phyloP scores from a whole-genome alignment of 2,797 vertebrate genomes.

The Psittacula derbiana region DNA sequence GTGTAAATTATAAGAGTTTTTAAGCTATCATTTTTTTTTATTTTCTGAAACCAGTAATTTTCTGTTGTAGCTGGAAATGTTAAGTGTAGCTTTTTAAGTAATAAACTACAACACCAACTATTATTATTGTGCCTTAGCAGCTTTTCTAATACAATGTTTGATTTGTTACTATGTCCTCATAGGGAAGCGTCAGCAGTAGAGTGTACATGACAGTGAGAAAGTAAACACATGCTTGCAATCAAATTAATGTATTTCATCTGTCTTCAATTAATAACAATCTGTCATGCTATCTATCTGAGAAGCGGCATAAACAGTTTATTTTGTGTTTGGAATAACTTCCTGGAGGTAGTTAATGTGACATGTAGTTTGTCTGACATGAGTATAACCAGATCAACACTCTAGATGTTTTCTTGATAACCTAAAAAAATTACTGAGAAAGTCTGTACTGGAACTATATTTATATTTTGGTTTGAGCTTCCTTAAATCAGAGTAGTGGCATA shows the following conservation, averaged over 20 bases:
- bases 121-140: slow-evolving; percentile 58
- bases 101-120: slow-evolving; percentile 45
- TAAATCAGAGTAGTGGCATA: slow-evolving; percentile 47
- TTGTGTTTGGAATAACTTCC: slow-evolving; percentile 98
- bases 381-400: slow-evolving; percentile 93
- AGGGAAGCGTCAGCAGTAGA: slow-evolving; percentile 71
- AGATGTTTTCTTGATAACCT: slow-evolving; percentile 96
- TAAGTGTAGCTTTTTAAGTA: slow-evolving; percentile 29
- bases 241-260: slow-evolving; percentile 85
- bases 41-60: slow-evolving; percentile 23
- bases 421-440: slow-evolving; percentile 84
- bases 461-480: slow-evolving; percentile 67
- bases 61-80: slow-evolving; percentile 39
- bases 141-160: slow-evolving; percentile 66
- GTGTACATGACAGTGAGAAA: slow-evolving; percentile 75
- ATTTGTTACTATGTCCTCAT: slow-evolving; percentile 72
- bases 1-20: slow-evolving; percentile 20
- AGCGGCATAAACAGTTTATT: slow-evolving; percentile 97
- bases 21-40: background rate
- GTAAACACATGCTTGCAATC: slow-evolving; percentile 82
- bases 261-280: slow-evolving; percentile 85
- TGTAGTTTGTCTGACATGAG: slow-evolving; percentile 93
- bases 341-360: slow-evolving; percentile 92
- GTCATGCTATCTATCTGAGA: slow-evolving; percentile 90
- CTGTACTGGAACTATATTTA: slow-evolving; percentile 71